Conservation (phyloP, 2,797 vertebrate species). For the Morus bassanus region DNA sequence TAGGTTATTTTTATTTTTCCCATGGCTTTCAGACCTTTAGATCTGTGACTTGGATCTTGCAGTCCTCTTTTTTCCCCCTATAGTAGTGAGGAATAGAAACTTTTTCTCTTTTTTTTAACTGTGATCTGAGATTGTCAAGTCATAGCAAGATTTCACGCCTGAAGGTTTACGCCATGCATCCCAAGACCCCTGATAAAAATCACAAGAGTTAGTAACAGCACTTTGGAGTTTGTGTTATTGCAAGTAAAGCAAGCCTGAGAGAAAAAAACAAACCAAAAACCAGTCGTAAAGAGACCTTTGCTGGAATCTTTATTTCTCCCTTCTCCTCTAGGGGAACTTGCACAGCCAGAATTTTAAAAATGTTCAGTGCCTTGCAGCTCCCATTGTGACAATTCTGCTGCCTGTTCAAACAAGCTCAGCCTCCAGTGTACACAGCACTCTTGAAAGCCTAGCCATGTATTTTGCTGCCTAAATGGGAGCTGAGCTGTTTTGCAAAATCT, state of each 20-base stretch:
- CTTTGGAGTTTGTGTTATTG: neutral
- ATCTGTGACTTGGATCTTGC: neutral
- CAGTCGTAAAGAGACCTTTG: neutral
- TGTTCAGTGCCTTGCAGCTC: neutral
- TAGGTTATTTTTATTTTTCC: neutral
- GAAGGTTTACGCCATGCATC: neutral
- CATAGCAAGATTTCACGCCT: neutral
- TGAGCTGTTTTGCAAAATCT: conserved; percentile 58
- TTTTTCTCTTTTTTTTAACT: neutral
- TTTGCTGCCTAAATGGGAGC: conserved; percentile 40
- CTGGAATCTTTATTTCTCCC: neutral
- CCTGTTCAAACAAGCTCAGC: conserved; percentile 42
- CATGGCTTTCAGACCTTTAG: neutral
- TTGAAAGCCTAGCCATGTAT: conserved; percentile 7
- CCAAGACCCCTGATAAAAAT: neutral
- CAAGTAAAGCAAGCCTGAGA: neutral
- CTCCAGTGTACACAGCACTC: neutral
- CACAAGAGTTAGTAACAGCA: neutral
- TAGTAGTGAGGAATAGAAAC: neutral
- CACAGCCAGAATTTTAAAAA: neutral
- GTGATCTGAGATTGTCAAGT: neutral
- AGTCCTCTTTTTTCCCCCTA: neutral
- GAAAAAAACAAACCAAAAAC: neutral
- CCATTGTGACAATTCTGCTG: conserved; percentile 21
- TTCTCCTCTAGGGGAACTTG: neutral